Conservation (phyloP, 2,888 invertebrate genomes). For the Lycocerus yunnanus region DNA sequence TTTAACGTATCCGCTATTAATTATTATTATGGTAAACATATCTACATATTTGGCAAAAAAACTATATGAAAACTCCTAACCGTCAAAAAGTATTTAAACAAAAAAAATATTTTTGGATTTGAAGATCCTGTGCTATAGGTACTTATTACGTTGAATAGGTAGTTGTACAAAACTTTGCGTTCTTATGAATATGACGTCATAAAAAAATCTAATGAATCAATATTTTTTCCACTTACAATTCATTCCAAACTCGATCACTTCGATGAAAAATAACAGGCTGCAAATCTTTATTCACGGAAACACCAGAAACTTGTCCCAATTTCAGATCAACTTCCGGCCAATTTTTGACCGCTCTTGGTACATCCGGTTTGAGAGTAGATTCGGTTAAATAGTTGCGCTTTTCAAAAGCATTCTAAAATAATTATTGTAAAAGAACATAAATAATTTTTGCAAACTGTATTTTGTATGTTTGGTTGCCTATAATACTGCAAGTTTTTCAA, state of each 20-base stretch:
- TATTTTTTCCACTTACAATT: conserved; percentile 61
- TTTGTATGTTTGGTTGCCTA: conserved; percentile 20
- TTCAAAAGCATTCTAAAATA: conserved; percentile 13
- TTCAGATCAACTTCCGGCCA: conserved; percentile 66
- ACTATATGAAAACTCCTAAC: neutral
- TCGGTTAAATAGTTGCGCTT: conserved; percentile 14
- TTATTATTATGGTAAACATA: neutral
- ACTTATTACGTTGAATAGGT: neutral
- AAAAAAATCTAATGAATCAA: neutral
- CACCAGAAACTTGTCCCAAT: conserved; percentile 83
- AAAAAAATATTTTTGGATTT: neutral
- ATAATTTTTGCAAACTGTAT: neutral
- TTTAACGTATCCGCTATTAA: neutral
- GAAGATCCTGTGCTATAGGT: neutral
- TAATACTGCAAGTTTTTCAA: neutral
- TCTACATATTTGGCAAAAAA: no score
- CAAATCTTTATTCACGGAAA: conserved; percentile 79
- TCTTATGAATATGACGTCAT: neutral
- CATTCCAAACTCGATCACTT: conserved; percentile 77
- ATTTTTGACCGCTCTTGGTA: conserved; percentile 65
- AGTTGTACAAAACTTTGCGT: neutral
- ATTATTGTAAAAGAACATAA: neutral
- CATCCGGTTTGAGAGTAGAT: conserved; percentile 63
- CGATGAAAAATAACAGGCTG: conserved; percentile 87
- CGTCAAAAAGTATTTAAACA: neutral